phyloP scores from a whole-genome alignment of 2,797 vertebrate species.

The Alcedo atthis region DNA sequence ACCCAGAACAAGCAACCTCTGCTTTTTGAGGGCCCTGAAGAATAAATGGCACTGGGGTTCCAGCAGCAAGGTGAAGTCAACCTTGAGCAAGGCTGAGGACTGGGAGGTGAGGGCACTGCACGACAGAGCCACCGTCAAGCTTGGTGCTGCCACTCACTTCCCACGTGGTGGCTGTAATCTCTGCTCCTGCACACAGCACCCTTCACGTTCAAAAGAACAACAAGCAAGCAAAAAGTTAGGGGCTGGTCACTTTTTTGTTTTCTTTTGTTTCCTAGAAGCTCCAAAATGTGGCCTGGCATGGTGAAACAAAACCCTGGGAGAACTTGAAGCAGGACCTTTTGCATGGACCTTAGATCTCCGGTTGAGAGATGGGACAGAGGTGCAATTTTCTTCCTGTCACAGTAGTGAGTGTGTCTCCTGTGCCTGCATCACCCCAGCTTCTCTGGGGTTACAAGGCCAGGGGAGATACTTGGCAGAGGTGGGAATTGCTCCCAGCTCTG shows the following conservation, averaged over 20 bases:
- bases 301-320: neutral
- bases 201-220: fast-evolving
- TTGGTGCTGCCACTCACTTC: neutral
- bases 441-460: fast-evolving
- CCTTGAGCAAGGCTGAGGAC: neutral
- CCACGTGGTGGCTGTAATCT: neutral
- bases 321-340: fast-evolving
- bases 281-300: fast-evolving
- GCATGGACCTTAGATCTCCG: fast-evolving
- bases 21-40: neutral
- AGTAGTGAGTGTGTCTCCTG: fast-evolving
- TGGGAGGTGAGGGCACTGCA: neutral
- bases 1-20: neutral
- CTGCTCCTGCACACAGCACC: fast-evolving
- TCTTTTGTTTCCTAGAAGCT: neutral
- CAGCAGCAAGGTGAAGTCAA: neutral
- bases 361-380: fast-evolving
- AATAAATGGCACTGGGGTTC: fast-evolving
- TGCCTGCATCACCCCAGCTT: neutral
- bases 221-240: neutral
- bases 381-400: fast-evolving
- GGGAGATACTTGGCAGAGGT: neutral
- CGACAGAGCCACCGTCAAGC: fast-evolving
- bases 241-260: neutral
- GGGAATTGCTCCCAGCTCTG: neutral